Percentiles rank a stretch among this genome's conserved stretches.
phyloP scores from a whole-genome alignment of 2,888 invertebrate genomes.

The Polydrusus cervinus region DNA sequence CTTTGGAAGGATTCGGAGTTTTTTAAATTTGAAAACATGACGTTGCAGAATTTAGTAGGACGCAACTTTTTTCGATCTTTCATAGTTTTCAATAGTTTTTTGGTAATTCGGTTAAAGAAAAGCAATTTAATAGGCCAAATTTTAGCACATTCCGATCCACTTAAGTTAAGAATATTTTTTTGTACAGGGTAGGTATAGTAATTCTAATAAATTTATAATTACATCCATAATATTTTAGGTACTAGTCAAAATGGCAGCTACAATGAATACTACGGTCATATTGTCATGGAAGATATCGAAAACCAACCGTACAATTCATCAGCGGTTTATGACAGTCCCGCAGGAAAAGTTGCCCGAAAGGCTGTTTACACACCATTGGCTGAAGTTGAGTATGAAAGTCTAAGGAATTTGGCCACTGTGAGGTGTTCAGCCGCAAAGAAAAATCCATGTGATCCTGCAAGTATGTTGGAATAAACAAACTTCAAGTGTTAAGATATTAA shows the following conservation, averaged over 20 bases:
- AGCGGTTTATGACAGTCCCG: conserved; percentile 69
- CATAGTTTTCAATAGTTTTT: too few species aligned
- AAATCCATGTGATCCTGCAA: conserved; percentile 69
- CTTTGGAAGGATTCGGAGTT: too few species aligned
- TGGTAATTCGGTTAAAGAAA: too few species aligned
- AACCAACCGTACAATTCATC: conserved; percentile 69
- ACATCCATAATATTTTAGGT: conserved; percentile 57
- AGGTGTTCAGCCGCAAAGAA: conserved; percentile 68
- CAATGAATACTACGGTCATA: conserved; percentile 71
- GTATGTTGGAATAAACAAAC: conserved; percentile 67
- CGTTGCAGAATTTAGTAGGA: too few species aligned
- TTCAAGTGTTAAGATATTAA: too few species aligned
- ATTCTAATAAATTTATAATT: too few species aligned
- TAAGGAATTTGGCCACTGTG: conserved; percentile 69
- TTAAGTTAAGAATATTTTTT: too few species aligned
- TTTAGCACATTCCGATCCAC: too few species aligned
- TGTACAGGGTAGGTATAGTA: too few species aligned
- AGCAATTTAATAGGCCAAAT: too few species aligned
- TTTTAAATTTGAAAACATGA: too few species aligned
- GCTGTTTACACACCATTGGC: conserved; percentile 68
- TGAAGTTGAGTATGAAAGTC: conserved; percentile 65
- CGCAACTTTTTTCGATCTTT: too few species aligned
- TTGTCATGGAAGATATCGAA: conserved; percentile 66
- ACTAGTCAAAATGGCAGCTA: conserved; percentile 66
- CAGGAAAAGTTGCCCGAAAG: conserved; percentile 68